Conservation (phyloP, 2,888 invertebrate genomes). For the Erynnis tages region DNA sequence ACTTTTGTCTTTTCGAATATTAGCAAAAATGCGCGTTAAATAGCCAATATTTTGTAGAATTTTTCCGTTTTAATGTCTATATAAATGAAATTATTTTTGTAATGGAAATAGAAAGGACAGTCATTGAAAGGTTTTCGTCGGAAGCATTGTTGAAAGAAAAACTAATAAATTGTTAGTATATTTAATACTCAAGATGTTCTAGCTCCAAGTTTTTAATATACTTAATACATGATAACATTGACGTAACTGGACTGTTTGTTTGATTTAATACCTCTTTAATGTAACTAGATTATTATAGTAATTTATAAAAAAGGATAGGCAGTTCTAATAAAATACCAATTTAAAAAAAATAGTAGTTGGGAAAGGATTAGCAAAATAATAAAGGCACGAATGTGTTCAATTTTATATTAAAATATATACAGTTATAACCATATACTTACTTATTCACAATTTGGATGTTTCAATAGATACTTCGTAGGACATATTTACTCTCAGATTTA, state of each 20-base stretch:
- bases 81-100: conserved; percentile 72
- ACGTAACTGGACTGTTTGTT: conserved; percentile 42
- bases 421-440: conserved; percentile 46
- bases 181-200: conserved; percentile 69
- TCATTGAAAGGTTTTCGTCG: conserved; percentile 38
- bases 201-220: conserved; percentile 74
- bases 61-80: conserved; percentile 45
- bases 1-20: conserved; percentile 2
- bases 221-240: conserved; percentile 66
- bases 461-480: conserved; percentile 31
- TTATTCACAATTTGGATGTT: conserved; percentile 39
- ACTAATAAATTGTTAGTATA: conserved; percentile 53
- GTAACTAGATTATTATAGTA: no score
- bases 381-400: conserved; percentile 2
- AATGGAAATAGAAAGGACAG: conserved; percentile 53
- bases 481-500: background rate
- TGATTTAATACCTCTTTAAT: conserved; percentile 3
- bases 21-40: conserved; percentile 19
- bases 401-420: conserved; percentile 71
- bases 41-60: conserved; percentile 41
- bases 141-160: conserved; percentile 53
- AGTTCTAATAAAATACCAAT: no score
- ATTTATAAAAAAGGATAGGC: no score
- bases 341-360: no score
- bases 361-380: background rate